Percentiles rank a stretch among this genome's conserved stretches.
Evolutionary conservation across 2,888 invertebrate genomes (phyloP).

Genomic region (Neelides folsomi): DNA sequence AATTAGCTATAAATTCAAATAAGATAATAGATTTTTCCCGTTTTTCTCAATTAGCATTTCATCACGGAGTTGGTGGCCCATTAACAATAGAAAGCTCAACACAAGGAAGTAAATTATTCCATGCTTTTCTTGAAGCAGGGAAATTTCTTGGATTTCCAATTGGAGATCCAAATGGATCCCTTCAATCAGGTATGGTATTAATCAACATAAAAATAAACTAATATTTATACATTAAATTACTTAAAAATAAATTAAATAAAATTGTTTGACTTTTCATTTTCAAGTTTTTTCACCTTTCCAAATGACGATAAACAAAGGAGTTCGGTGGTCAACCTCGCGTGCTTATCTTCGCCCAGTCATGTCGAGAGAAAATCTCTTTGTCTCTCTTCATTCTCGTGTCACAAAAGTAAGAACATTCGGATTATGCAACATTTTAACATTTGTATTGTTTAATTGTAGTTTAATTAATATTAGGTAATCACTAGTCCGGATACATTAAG

Average conservation of each 20-base stretch:
- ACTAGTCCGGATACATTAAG: conserved; percentile 6
- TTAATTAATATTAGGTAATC: too few relatives aligned
- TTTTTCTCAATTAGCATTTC: too few relatives aligned
- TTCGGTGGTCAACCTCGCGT: conserved; percentile 22
- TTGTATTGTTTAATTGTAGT: too few relatives aligned
- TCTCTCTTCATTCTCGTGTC: conserved; percentile 22
- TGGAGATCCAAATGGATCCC: conserved; percentile 22
- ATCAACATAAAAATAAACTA: background rate
- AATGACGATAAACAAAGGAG: conserved; percentile 24
- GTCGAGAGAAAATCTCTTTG: conserved; percentile 17
- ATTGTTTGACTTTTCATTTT: background rate
- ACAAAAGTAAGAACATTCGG: conserved; percentile 7
- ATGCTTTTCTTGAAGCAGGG: conserved; percentile 22
- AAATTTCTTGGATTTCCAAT: conserved; percentile 20
- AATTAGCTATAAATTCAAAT: too few relatives aligned
- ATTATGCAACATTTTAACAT: too few relatives aligned
- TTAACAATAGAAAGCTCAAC: conserved; percentile 19
- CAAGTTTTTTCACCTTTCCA: conserved; percentile 27
- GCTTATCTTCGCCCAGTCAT: conserved; percentile 22
- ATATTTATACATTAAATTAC: background rate
- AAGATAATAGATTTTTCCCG: too few relatives aligned
- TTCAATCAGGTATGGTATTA: conserved; percentile 16
- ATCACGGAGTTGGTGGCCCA: conserved; percentile 24
- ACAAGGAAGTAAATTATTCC: conserved; percentile 13
- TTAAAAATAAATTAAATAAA: too few relatives aligned